Evolutionary conservation across 2,797 vertebrate genomes (phyloP).

Genomic region (Sternarchorhynchus goeldii): DNA sequence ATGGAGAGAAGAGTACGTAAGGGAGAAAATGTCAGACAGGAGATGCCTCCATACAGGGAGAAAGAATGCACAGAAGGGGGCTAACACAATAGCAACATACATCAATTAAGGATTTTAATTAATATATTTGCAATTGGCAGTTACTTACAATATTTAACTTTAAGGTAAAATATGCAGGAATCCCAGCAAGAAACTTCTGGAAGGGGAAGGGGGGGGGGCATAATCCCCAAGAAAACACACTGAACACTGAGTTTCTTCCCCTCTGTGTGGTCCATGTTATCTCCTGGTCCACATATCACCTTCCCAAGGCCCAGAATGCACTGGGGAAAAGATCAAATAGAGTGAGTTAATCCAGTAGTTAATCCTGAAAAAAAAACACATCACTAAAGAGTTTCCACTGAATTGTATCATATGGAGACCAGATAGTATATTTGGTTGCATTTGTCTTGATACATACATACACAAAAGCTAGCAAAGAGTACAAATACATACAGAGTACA

Average conservation of each 20-base stretch:
- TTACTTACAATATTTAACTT: too few relatives aligned
- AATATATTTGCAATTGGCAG: too few relatives aligned
- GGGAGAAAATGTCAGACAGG: conserved; percentile 16
- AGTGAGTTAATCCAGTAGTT: conserved; percentile 16
- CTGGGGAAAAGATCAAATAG: conserved; percentile 14
- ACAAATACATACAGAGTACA: not conserved
- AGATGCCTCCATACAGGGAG: not conserved
- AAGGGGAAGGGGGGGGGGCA: too few relatives aligned
- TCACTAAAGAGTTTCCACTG: conserved; percentile 2
- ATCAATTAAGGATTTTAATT: too few relatives aligned
- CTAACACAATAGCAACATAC: not conserved
- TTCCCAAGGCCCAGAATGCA: conserved; percentile 6
- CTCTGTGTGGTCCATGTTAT: not conserved
- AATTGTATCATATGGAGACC: not conserved
- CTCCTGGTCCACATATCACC: conserved; percentile 1
- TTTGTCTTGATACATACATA: not conserved
- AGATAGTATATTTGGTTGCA: conserved; percentile 6
- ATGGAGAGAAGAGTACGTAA: not conserved
- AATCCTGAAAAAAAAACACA: conserved; percentile 30
- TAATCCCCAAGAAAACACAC: not conserved
- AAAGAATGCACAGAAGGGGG: conserved; percentile 13
- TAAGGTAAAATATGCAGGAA: too few relatives aligned
- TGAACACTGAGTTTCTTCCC: not conserved
- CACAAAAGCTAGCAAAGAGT: not conserved
- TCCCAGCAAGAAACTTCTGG: not conserved